Evolutionary conservation across 1,140 invertebrate genomes (phyloP), one percentile per base, ranked within the genome.

Genomic region (Forficula auricularia): DNA sequence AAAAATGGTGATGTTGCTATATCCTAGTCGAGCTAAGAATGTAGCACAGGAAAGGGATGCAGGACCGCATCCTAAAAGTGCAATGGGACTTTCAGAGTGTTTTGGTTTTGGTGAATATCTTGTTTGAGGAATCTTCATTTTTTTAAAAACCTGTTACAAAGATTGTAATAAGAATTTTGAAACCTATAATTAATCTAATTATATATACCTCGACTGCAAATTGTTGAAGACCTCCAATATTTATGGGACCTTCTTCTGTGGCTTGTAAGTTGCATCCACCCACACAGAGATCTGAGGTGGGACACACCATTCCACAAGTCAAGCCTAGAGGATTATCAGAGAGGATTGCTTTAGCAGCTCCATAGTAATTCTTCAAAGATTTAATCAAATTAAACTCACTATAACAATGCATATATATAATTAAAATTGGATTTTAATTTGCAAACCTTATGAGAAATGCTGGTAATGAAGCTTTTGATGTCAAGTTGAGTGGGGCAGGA

Each of bases 251-350:
- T 63, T 97, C 94, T 60, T 98, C 94, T 3, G 77, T 75, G 0
- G 91, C 94, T 53, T 85, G 79, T 1, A 98, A 64, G 63, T 98
- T 98, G 60, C 95, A 98, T 0, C 90, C 89, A 0, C 94, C 94
- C 2, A 97, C 91, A 59, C 95, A 98, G 0, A 98, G 71, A 59
- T 98, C 94, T 58, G 88, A 94, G 0, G 92, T 98, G 3, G 95
- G 94, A 56, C 94, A 98, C 7, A 98, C 91, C 95, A 98, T 98
- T 14, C 95, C 94, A 58, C 94, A 98, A 1, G 91, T 95, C 0
- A 98, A 65, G 0, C 87, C 94, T 18, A 97, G 62, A 0, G 94
- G 94, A 63, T 98, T 98, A 59, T 98, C 94, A 0, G 90, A 96
- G 18, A 98, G 73, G 42, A 98, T 98, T 0, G 80, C 75, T 60